A percentile compares a stretch with the other conserved stretches of the same genome.
phyloP scores from a whole-genome alignment of 2,797 vertebrate species.

The Anabas testudineus region DNA sequence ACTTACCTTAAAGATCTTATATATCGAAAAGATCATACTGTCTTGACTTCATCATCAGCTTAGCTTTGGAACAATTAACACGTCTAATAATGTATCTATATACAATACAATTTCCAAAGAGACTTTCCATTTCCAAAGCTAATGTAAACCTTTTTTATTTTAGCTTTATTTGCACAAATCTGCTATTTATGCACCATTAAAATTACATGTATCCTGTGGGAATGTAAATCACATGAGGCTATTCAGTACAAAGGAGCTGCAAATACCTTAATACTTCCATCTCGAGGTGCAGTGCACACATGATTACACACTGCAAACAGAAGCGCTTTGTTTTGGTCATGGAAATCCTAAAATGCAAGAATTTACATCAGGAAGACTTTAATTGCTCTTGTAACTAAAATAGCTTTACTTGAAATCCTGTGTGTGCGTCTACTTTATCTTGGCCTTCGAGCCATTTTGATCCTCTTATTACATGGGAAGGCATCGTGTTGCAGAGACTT shows the following conservation, averaged over 20 bases:
- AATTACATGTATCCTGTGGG: conserved; percentile 43
- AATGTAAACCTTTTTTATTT: conserved; percentile 19
- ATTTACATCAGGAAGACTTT: conserved; percentile 15
- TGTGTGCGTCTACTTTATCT: neutral
- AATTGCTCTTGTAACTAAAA: conserved; percentile 28
- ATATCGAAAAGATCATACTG: too few species aligned
- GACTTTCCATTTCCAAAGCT: too few species aligned
- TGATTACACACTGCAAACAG: conserved; percentile 52
- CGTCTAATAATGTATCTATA: conserved; percentile 8
- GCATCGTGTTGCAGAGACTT: conserved; percentile 33
- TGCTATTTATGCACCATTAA: conserved; percentile 46
- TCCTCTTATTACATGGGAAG: conserved; percentile 31
- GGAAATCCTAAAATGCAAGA: conserved; percentile 24
- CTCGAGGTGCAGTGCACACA: conserved; percentile 48
- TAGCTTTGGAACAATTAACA: conserved; percentile 9
- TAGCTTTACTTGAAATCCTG: neutral
- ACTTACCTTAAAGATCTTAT: too few species aligned
- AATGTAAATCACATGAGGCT: conserved; percentile 35
- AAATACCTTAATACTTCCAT: conserved; percentile 29
- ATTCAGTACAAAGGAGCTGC: conserved; percentile 35
- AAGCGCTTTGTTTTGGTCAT: conserved; percentile 35
- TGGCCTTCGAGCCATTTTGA: conserved; percentile 3
- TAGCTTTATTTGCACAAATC: conserved; percentile 31
- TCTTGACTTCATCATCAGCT: conserved; percentile 18
- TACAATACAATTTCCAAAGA: neutral